These are phyloP conservation scores for Drosophila miranda DNA, from an alignment of 1,140 invertebrate genomes.

Conservation along the genomic window DNA sequence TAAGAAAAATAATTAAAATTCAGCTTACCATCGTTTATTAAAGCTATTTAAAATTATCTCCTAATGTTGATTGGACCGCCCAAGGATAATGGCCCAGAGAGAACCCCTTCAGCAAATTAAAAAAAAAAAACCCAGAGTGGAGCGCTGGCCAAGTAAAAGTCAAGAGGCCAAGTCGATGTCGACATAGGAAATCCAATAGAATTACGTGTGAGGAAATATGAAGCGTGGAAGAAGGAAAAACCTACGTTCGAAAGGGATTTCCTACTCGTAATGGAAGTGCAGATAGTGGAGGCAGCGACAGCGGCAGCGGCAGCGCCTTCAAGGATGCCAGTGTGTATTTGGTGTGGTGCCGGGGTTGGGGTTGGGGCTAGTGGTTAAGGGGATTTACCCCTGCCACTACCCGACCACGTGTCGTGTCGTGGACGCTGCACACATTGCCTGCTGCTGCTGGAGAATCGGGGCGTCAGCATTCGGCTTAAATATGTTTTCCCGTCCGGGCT, in stretches of 20 bases:
- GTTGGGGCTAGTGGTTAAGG: conserved; percentile 51
- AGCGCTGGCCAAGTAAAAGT: conserved; percentile 30
- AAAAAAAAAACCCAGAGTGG: conserved; percentile 10
- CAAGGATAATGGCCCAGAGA: conserved; percentile 1
- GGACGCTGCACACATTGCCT: conserved; percentile 25
- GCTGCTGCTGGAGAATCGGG: conserved; percentile 31
- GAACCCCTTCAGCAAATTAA: conserved; percentile 32
- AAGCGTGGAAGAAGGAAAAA: conserved; percentile 39
- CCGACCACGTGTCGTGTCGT: conserved; percentile 70
- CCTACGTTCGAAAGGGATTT: conserved; percentile 51
- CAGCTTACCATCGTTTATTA: conserved; percentile 35
- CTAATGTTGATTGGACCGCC: conserved; percentile 32
- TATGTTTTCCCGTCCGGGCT: conserved; percentile 68
- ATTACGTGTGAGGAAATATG: conserved; percentile 73
- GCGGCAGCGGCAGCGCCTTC: conserved; percentile 47
- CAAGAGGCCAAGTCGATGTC: conserved; percentile 48
- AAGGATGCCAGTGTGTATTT: conserved; percentile 56
- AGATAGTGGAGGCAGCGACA: conserved; percentile 46
- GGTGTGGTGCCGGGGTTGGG: conserved; percentile 12
- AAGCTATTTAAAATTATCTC: conserved; percentile 39
- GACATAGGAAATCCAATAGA: conserved; percentile 54
- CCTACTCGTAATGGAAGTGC: conserved; percentile 33
- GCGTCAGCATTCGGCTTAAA: conserved; percentile 64
- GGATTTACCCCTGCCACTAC: conserved; percentile 59
- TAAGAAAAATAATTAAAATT: conserved; percentile 29